Evolutionary conservation across 2,113 vertebrate genomes (phyloP).

Genomic region (Onychorhynchus coronatus): DNA sequence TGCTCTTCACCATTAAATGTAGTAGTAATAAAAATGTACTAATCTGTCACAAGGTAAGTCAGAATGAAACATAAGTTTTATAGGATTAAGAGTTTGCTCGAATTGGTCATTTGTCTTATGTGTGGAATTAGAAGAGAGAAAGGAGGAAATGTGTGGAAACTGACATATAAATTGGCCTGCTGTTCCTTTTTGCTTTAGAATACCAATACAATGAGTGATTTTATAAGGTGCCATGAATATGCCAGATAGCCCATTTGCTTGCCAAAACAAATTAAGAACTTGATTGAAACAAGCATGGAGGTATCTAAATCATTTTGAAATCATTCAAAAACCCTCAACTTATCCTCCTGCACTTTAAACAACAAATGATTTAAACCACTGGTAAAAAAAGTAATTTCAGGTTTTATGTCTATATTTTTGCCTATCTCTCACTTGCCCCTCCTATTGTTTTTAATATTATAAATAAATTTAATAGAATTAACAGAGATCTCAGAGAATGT

Average conservation of each 20-base stretch:
- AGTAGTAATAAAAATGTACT: slow-evolving; percentile 30
- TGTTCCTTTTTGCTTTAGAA: slow-evolving; percentile 23
- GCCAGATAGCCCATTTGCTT: neutral
- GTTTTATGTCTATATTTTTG: neutral
- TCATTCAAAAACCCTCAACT: neutral
- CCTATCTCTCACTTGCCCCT: neutral
- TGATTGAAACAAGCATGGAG: neutral
- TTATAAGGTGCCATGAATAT: neutral
- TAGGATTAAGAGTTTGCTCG: neutral
- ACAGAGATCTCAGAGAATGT: neutral
- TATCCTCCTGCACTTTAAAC: neutral
- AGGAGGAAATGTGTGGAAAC: neutral
- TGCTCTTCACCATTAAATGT: neutral
- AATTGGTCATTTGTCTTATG: neutral
- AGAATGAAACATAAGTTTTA: neutral
- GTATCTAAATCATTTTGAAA: neutral
- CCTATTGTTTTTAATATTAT: neutral
- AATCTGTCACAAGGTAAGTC: slow-evolving; percentile 17
- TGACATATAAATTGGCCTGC: neutral
- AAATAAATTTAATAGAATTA: neutral
- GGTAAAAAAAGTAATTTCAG: neutral
- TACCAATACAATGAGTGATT: neutral
- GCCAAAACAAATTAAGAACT: neutral
- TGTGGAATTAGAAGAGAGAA: neutral
- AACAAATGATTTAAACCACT: neutral